Percentiles rank a stretch among this genome's conserved stretches.
Conservation (phyloP, 1,140 invertebrate genomes). For the Eulimnadia texana region DNA sequence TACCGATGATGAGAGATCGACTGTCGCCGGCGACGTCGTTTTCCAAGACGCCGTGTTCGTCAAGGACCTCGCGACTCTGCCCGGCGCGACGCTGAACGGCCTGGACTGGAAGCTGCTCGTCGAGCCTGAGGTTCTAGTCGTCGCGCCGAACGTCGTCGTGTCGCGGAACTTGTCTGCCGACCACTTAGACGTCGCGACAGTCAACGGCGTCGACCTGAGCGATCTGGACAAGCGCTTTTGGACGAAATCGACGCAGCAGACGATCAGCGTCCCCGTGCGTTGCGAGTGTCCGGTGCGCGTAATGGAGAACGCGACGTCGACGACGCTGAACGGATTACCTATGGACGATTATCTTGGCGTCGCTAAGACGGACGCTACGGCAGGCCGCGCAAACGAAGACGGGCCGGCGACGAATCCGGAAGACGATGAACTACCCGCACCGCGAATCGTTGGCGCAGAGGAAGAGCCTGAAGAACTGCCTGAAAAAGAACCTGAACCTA, state of each 20-base stretch:
- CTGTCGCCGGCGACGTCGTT: not conserved
- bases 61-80: not conserved
- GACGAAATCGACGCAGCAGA: constrained; percentile 4
- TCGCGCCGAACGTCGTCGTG: not conserved
- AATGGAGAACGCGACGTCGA: not conserved
- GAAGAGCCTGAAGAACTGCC: too few species aligned
- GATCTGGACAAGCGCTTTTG: not conserved
- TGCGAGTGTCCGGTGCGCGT: not conserved
- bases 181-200: not conserved
- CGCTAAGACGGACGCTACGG: too few species aligned
- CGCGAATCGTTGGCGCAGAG: too few species aligned
- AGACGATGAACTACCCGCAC: too few species aligned
- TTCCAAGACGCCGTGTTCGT: not conserved
- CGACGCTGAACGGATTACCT: not conserved
- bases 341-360: not conserved
- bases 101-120: not conserved
- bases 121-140: not conserved
- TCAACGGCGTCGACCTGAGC: not conserved
- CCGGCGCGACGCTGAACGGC: not conserved
- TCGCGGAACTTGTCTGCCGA: not conserved
- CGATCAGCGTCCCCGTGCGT: not conserved
- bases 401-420: too few species aligned
- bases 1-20: not conserved
- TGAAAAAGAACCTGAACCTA: too few species aligned
- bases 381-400: too few species aligned